A percentile compares a stretch with the other conserved stretches of the same genome.
phyloP scores from a whole-genome alignment of 2,113 vertebrate species.

The Anthoscopus minutus region DNA sequence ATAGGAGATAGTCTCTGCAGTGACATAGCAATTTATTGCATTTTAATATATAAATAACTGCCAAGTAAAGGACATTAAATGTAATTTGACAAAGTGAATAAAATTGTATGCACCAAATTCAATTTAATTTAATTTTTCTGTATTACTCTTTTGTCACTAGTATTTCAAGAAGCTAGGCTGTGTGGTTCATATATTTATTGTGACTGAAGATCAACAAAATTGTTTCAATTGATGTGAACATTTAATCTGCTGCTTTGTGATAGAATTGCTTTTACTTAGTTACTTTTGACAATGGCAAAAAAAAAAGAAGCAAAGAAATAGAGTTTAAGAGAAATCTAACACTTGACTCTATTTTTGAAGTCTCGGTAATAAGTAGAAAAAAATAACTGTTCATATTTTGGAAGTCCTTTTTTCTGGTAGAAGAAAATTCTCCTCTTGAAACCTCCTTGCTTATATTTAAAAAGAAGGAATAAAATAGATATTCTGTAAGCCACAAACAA shows the following conservation, averaged over 20 bases:
- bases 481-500: neutral
- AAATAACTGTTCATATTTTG: neutral
- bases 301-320: neutral
- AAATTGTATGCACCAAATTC: neutral
- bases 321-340: neutral
- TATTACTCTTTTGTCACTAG: neutral
- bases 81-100: neutral
- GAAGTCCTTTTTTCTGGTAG: neutral
- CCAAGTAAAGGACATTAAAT: neutral
- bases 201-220: neutral
- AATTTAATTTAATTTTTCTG: neutral
- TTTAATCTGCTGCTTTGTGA: neutral
- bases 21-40: neutral
- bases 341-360: neutral
- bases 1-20: neutral
- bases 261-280: neutral
- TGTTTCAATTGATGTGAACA: neutral
- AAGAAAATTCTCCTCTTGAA: neutral
- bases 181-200: neutral
- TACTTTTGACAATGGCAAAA: neutral
- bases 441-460: neutral
- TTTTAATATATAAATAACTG: neutral
- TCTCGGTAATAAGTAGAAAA: neutral
- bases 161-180: neutral
- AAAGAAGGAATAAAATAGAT: neutral